Percentiles rank a stretch among this genome's conserved stretches.
Conservation (phyloP, 2,797 vertebrate species). For the Pitangus sulphuratus region DNA sequence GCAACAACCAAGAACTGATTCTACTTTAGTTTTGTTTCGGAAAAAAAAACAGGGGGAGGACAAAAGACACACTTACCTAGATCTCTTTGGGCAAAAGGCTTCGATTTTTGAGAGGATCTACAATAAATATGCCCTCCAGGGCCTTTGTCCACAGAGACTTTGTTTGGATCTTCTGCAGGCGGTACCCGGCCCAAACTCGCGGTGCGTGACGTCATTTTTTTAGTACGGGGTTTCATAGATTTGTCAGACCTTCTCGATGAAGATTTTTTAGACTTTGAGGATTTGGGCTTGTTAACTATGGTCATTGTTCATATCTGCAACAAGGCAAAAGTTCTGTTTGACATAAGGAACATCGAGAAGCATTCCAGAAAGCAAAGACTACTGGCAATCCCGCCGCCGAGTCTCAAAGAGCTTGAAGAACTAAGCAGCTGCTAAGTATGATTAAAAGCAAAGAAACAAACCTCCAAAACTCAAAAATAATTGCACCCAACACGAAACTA, state of each 20-base stretch:
- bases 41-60: neutral
- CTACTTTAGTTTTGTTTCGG: neutral
- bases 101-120: conserved; percentile 84
- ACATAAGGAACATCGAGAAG: neutral
- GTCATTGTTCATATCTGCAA: conserved; percentile 97
- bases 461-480: neutral
- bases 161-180: conserved; percentile 84
- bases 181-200: conserved; percentile 85
- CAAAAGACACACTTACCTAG: conserved; percentile 78
- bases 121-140: conserved; percentile 90
- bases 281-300: conserved; percentile 97
- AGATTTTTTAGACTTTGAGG: conserved; percentile 90
- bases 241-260: conserved; percentile 81
- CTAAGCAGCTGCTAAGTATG: neutral
- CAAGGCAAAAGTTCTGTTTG: conserved; percentile 2
- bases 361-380: neutral
- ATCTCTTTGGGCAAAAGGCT: conserved; percentile 82
- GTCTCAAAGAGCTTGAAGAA: neutral
- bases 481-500: neutral
- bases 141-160: conserved; percentile 85
- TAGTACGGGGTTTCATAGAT: conserved; percentile 83
- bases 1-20: neutral
- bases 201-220: conserved; percentile 91
- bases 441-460: neutral
- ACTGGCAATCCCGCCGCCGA: neutral